These are phyloP conservation scores for Cotesia congregata DNA, from an alignment of 2,888 invertebrate genomes.

Conservation along the genomic window DNA sequence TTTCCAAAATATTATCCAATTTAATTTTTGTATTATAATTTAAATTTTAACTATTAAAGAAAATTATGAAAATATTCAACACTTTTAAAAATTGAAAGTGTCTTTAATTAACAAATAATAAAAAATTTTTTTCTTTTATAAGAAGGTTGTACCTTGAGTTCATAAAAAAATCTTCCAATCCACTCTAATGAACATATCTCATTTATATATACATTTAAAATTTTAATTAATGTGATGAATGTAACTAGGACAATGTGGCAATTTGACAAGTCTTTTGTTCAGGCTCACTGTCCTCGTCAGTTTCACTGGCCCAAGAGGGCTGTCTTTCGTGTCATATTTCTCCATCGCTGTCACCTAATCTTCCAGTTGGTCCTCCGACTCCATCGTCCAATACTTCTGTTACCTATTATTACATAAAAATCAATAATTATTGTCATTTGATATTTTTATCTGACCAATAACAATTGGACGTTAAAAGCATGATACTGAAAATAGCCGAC, in stretches of 20 bases:
- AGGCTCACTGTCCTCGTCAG: conserved; percentile 64
- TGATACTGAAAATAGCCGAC: too few relatives aligned
- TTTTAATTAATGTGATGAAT: conserved; percentile 43
- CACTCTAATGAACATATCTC: too few relatives aligned
- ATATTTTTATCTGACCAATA: background rate
- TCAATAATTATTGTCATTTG: conserved; percentile 18
- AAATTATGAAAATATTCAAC: too few relatives aligned
- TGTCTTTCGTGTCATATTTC: conserved; percentile 65
- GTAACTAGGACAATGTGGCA: conserved; percentile 61
- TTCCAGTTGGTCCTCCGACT: conserved; percentile 57
- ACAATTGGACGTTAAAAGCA: too few relatives aligned
- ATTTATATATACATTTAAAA: background rate
- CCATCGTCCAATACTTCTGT: conserved; percentile 63
- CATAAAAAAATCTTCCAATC: too few relatives aligned
- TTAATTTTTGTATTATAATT: too few relatives aligned
- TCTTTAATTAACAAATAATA: too few relatives aligned
- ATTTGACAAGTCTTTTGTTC: conserved; percentile 64
- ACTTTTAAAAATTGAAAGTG: too few relatives aligned
- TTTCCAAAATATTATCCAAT: too few relatives aligned
- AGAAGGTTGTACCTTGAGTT: too few relatives aligned
- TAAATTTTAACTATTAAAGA: too few relatives aligned
- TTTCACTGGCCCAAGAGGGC: conserved; percentile 65
- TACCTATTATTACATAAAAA: conserved; percentile 50
- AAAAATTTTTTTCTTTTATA: too few relatives aligned
- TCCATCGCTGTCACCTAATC: conserved; percentile 57